Percentiles rank a stretch among this genome's conserved stretches.
Conservation (phyloP, 35 echinoderm and acorn worm species). For the Nesometra sesokonis region DNA sequence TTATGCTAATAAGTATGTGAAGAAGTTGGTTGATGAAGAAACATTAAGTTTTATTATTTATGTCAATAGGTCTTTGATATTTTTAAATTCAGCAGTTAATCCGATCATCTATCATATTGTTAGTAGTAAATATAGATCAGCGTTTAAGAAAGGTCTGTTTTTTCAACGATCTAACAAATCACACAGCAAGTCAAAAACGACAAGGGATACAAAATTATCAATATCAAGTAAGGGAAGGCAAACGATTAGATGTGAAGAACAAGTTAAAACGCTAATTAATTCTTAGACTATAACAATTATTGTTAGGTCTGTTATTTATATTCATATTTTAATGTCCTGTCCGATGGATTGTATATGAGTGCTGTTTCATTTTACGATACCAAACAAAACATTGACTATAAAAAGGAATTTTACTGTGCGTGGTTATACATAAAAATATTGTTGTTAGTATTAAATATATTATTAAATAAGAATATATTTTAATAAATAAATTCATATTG, state of each 20-base stretch:
- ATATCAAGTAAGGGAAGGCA: background rate
- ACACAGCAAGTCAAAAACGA: background rate
- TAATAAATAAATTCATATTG: no score
- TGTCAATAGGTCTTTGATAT: background rate
- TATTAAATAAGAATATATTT: no score
- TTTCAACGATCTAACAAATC: background rate
- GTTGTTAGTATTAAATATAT: no score
- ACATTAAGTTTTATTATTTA: background rate
- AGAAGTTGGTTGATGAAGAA: background rate
- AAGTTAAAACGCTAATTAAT: no score
- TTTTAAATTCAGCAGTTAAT: background rate
- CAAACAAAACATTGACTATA: no score
- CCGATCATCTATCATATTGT: background rate
- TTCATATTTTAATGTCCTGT: no score
- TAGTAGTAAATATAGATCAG: background rate
- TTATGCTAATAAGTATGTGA: background rate
- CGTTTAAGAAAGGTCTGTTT: background rate
- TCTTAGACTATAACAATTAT: no score
- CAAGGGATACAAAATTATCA: background rate
- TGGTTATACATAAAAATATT: no score
- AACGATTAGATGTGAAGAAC: background rate
- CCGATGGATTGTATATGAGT: no score
- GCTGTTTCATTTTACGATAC: no score
- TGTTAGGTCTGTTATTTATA: no score
- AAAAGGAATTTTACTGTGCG: no score